phyloP scores from a whole-genome alignment of 1,140 invertebrate genomes.

The Tetragnatha versicolor region DNA sequence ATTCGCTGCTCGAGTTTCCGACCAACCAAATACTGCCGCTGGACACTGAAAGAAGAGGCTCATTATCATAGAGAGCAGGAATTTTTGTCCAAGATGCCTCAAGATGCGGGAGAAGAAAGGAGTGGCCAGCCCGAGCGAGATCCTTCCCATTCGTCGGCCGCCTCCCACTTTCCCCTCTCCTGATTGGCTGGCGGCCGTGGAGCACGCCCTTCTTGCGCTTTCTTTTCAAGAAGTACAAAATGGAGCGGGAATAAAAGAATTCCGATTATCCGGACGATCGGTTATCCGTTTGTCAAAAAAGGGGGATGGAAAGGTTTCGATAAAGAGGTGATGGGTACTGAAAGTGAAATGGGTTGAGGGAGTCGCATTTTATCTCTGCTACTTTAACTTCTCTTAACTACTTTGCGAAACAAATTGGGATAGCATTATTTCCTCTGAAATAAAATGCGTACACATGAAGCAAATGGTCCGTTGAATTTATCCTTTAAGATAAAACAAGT shows the following conservation, averaged over 20 bases:
- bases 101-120: conserved; percentile 38
- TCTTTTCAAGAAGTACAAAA: conserved; percentile 26
- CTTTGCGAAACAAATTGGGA: too few species aligned
- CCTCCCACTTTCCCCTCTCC: conserved; percentile 46
- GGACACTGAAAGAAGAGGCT: conserved; percentile 27
- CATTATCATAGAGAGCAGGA: conserved; percentile 40
- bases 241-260: neutral
- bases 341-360: neutral
- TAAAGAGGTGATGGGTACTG: neutral
- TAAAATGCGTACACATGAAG: too few species aligned
- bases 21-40: neutral
- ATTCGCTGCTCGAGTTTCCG: neutral
- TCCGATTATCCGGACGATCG: neutral
- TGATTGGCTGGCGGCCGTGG: conserved; percentile 40
- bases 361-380: too few species aligned
- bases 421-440: too few species aligned
- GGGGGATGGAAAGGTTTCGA: neutral
- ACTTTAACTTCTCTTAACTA: too few species aligned
- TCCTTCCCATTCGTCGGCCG: conserved; percentile 19
- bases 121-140: conserved; percentile 26
- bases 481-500: too few species aligned
- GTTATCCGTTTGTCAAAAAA: neutral
- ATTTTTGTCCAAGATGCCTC: conserved; percentile 36
- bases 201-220: conserved; percentile 25
- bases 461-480: too few species aligned